Evolutionary conservation across 2,113 vertebrate species (phyloP), one percentile per base, ranked within the genome.

Genomic region (Aplodontia rufa): DNA sequence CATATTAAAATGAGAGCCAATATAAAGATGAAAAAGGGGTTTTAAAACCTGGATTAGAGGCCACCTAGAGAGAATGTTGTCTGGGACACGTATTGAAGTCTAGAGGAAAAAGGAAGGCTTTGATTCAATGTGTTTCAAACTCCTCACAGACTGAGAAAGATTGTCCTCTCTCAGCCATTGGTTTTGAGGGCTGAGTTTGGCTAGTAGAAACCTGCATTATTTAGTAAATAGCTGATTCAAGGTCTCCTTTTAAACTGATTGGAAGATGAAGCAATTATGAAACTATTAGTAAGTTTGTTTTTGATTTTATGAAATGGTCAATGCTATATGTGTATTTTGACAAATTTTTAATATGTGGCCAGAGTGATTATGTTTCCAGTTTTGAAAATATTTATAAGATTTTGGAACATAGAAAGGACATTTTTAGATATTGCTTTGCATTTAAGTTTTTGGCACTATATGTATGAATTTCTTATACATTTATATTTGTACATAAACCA

Each of bases 51-150:
- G 98, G 99, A 68, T 87, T 96, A 68, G 97, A 97, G 80, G 32
- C 51, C 5, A 80, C 75, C 13, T 88, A 3, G 98, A 99, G 85
- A 95, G 94, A 4, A 97, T 98, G 53, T 68, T 99, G 99, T 99
- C 99, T 97, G 99, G 99, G 37, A 99, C 99, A 64, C 99, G 99
- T 98, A 98, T 98, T 99, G 98, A 99, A 99, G 97, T 97, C 99
- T 66, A 99, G 99, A 96, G 99, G 99, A 97, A 99, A 98, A 97
- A 99, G 98, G 97, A 99, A 99, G 97, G 96, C 98, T 51, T 93
- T 99, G 62, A 98, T 98, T 97, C 97, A 98, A 91, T 97, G 98
- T 84, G 72, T 82, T 72, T 91, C 94, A 66, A 53, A 91, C 68
- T 97, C 93, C 42, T 98, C 97, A 55, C 0, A 5, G 24, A 51